Evolutionary conservation across 2,113 vertebrate species (phyloP).

Genomic region (Aldabrachelys gigantea): DNA sequence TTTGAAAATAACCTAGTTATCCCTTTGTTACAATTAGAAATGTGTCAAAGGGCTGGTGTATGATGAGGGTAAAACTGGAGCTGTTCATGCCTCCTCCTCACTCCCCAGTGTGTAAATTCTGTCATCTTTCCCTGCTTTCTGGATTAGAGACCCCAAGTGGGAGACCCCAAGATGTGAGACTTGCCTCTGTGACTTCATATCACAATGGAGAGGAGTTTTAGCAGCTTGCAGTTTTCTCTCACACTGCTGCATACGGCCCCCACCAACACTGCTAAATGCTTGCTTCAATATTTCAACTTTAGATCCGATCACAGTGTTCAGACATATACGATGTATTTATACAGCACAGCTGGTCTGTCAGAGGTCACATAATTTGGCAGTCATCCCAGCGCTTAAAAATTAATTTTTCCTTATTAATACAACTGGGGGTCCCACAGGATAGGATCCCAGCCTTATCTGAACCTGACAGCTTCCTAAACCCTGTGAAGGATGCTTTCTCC

Average conservation of each 20-base stretch:
- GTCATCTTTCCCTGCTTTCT: constrained; percentile 42
- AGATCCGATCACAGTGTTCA: constrained; percentile 72
- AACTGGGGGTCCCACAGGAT: constrained; percentile 81
- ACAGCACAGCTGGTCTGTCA: constrained; percentile 83
- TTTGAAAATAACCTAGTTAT: constrained; percentile 67
- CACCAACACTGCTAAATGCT: constrained; percentile 45
- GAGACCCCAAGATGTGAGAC: not conserved
- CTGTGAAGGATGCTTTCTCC: constrained; percentile 78
- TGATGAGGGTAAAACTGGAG: constrained; percentile 54
- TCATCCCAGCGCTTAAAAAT: constrained; percentile 87
- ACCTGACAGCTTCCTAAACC: constrained; percentile 85
- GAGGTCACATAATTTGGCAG: constrained; percentile 88
- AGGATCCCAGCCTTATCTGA: constrained; percentile 85
- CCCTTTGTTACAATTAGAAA: constrained; percentile 73
- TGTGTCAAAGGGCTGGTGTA: constrained; percentile 61
- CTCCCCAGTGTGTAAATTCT: not conserved
- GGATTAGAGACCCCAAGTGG: constrained; percentile 41
- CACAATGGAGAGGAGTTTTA: constrained; percentile 32
- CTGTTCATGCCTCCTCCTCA: constrained; percentile 42
- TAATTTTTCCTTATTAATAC: constrained; percentile 90
- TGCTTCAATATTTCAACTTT: constrained; percentile 64
- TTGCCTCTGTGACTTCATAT: constrained; percentile 34
- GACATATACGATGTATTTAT: constrained; percentile 83
- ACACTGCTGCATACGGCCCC: constrained; percentile 29
- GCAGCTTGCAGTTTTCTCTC: constrained; percentile 53